These are phyloP conservation scores for Pyrocoelia pectoralis DNA, from an alignment of 2,888 invertebrate genomes.

Conservation along the genomic window DNA sequence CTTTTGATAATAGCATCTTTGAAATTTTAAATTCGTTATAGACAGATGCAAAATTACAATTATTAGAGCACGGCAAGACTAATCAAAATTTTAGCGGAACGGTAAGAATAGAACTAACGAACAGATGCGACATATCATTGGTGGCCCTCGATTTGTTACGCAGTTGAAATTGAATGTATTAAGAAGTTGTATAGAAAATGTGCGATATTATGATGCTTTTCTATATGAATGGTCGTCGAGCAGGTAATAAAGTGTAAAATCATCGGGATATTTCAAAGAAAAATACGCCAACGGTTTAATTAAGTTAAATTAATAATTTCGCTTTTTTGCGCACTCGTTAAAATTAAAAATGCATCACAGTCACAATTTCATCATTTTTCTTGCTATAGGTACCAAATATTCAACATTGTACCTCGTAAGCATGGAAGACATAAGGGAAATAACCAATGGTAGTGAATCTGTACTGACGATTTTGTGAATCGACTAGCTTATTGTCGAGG, in stretches of 20 bases:
- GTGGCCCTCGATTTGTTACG: constrained; percentile 39
- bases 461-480: no score
- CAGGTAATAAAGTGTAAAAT: neutral
- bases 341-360: no score
- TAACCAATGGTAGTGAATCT: no score
- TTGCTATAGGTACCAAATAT: no score
- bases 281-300: no score
- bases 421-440: no score
- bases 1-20: neutral
- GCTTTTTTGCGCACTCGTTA: no score
- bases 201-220: neutral
- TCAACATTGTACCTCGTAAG: no score
- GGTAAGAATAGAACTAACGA: constrained; percentile 43
- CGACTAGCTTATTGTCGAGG: no score
- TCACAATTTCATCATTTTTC: no score
- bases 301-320: no score
- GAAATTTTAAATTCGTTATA: constrained; percentile 51
- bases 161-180: constrained; percentile 32
- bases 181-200: constrained; percentile 18
- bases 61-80: constrained; percentile 52
- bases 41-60: constrained; percentile 50
- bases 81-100: constrained; percentile 55
- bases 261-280: neutral
- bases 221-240: neutral
- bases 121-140: constrained; percentile 42